Evolutionary conservation across 1,140 invertebrate species (phyloP).

Genomic region (Papilio dardanus): DNA sequence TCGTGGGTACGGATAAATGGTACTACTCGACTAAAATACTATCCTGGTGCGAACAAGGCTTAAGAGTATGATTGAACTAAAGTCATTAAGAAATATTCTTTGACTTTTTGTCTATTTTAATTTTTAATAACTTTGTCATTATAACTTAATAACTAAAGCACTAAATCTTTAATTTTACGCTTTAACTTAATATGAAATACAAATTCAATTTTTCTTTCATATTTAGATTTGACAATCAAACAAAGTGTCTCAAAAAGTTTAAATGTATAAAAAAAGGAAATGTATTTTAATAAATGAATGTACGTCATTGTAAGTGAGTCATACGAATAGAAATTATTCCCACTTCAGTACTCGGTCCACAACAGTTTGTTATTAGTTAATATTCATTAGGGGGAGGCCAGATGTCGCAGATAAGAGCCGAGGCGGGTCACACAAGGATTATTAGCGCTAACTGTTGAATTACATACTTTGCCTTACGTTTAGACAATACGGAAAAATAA

Average conservation of each 20-base stretch:
- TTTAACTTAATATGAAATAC: background rate
- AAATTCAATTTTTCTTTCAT: slow-evolving; percentile 7
- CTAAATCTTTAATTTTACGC: slow-evolving; percentile 19
- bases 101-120: background rate
- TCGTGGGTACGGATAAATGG: too few relatives aligned
- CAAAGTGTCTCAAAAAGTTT: background rate
- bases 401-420: slow-evolving; percentile 64
- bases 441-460: slow-evolving; percentile 51
- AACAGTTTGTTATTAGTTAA: slow-evolving; percentile 73
- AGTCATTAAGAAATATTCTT: background rate
- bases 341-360: slow-evolving; percentile 54
- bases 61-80: background rate
- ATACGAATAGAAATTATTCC: slow-evolving; percentile 59
- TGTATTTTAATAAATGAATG: slow-evolving; percentile 19
- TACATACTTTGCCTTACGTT: slow-evolving; percentile 18
- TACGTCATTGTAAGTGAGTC: slow-evolving; percentile 58
- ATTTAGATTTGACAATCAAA: background rate
- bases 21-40: too few relatives aligned
- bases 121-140: background rate
- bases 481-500: slow-evolving; percentile 14
- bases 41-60: too few relatives aligned
- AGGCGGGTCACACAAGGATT: slow-evolving; percentile 52
- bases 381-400: slow-evolving; percentile 75
- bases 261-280: slow-evolving; percentile 7
- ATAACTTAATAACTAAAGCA: background rate